Evolutionary conservation across 1,140 invertebrate species (phyloP), one percentile per base, ranked within the genome.

Genomic region (Psix sp.): DNA sequence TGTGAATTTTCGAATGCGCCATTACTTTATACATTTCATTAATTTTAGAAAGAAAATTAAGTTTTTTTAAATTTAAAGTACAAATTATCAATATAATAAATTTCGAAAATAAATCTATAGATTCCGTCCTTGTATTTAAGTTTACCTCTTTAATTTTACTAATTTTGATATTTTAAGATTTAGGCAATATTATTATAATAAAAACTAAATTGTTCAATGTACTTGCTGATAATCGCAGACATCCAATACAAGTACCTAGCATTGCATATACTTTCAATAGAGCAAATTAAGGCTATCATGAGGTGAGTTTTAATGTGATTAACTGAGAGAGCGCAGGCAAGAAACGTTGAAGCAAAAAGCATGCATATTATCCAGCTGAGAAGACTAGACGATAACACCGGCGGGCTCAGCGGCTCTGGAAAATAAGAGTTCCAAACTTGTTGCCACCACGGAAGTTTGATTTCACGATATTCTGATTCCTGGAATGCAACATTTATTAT

Each of bases 311-410:
- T 51, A 2, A 79, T 26, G 3, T 49, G 36, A 39, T 74, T 42
- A 1, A 48, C 21, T 5, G 54, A 78, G 2, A 80, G 24, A 0
- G 78, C 75, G 26, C 73, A 81, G n/a, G 43, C 51, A 1, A 84
- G 49, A 0, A 42, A 36, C 0, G 13, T 43, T n/a, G 40, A 36
- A 0, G 79, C 74, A n/a, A 84, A 46, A 1, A 51, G 39, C 80
- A 86, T 85, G 5, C 83, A 82, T 11, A 81, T 68, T 18, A 81
- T 51, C 84, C 84, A 86, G 36, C 83, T 84, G n/a, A 86, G 77
- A 11, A 86, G 80, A 65, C 74, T 72, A 0, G 81, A 78, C 2
- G 83, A 86, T 29, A 86, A 40, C 0, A 79, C 35, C 3, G 80
- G 77, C 0, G 80, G 73, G 38, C 76, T 48, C 9, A 70, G 10